phyloP scores from a whole-genome alignment of 2,113 vertebrate species.

The Lynx canadensis region DNA sequence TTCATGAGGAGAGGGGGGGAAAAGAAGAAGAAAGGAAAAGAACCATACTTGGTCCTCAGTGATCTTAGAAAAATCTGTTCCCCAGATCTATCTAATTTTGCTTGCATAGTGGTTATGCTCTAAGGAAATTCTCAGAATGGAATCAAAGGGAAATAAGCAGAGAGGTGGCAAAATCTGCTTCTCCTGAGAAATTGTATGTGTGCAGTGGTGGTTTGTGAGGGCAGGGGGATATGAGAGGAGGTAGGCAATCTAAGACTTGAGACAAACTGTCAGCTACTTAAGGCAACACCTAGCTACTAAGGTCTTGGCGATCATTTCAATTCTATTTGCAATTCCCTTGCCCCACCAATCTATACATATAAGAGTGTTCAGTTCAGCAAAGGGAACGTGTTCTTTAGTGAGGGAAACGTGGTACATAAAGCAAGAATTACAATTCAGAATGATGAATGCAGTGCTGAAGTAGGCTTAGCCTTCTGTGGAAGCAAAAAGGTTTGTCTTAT shows the following conservation, averaged over 20 bases:
- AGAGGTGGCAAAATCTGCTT: not conserved
- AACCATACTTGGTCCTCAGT: not conserved
- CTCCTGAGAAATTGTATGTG: not conserved
- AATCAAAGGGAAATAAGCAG: constrained; percentile 8
- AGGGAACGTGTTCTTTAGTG: not conserved
- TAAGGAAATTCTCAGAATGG: constrained; percentile 34
- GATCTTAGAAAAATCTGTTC: constrained; percentile 50
- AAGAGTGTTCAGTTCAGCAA: not conserved
- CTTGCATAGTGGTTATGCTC: not conserved
- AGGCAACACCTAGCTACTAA: not conserved
- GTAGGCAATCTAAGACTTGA: not conserved
- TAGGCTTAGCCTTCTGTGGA: not conserved
- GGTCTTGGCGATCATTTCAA: not conserved
- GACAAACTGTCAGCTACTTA: not conserved
- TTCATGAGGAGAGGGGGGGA: not conserved
- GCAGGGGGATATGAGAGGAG: not conserved
- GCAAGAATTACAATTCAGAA: not conserved
- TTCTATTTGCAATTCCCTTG: not conserved
- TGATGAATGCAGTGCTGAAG: not conserved
- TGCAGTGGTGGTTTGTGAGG: not conserved
- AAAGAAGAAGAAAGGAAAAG: not conserved
- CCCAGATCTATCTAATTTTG: constrained; percentile 36
- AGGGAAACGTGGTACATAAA: not conserved
- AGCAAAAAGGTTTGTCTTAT: not conserved
- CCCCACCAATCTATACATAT: not conserved